Conservation (phyloP, 35 echinoderm and acorn worm species). For the Lytechinus variegatus region DNA sequence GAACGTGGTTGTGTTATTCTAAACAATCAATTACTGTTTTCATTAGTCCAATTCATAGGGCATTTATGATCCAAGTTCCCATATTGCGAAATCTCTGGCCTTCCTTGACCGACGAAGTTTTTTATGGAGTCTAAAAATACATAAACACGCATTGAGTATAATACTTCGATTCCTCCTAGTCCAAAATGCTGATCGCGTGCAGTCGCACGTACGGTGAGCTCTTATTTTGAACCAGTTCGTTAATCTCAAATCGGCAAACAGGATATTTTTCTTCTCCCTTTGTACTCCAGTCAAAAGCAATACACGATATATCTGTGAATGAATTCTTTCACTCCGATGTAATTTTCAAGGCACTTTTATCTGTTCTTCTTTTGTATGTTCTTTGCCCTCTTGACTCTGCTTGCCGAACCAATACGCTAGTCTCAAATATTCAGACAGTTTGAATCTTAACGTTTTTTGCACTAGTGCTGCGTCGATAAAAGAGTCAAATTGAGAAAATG, state of each 20-base stretch:
- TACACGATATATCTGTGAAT: background rate
- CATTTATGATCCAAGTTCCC: background rate
- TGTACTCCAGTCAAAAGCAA: background rate
- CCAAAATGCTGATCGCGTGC: background rate
- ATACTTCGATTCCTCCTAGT: no score
- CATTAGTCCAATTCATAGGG: background rate
- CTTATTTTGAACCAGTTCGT: background rate
- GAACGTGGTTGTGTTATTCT: background rate
- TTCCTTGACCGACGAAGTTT: background rate
- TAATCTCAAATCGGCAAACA: constrained; percentile 3
- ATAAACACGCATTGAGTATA: no score
- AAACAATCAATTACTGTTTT: background rate
- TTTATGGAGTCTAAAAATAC: background rate
- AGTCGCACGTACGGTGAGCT: background rate
- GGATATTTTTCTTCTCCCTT: background rate
- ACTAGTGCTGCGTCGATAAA: no score
- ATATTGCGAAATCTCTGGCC: background rate
- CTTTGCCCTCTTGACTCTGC: background rate
- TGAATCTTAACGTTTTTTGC: no score
- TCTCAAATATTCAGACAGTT: background rate
- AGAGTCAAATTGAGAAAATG: no score
- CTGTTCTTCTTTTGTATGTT: background rate
- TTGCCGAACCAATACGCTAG: background rate
- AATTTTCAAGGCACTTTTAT: background rate
- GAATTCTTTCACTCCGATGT: background rate